Conservation (phyloP, 2,113 vertebrate species). For the Nanorana parkeri region DNA sequence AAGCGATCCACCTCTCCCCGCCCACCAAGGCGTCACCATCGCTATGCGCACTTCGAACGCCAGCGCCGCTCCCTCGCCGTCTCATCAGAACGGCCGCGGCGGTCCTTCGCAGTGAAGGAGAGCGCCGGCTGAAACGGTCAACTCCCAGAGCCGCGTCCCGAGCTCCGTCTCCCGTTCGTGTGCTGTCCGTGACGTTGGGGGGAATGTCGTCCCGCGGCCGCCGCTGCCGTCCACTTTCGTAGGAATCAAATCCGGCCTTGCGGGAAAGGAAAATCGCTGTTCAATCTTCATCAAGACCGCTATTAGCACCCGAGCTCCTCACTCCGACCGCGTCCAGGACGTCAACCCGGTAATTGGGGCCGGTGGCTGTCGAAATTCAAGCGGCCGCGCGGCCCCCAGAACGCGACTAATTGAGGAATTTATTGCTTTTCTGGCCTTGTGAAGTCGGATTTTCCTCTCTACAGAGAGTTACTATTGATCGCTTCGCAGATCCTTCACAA, state of each 20-base stretch:
- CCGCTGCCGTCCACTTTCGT: constrained; percentile 60
- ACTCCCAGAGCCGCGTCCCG: neutral
- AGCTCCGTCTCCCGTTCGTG: neutral
- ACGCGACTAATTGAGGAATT: constrained; percentile 50
- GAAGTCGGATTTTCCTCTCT: constrained; percentile 48
- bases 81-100: constrained; percentile 58
- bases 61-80: constrained; percentile 64
- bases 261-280: constrained; percentile 62
- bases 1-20: constrained; percentile 54
- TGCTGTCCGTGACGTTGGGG: neutral
- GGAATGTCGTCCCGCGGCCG: constrained; percentile 58
- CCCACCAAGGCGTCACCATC: constrained; percentile 64
- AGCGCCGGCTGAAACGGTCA: neutral
- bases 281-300: constrained; percentile 68
- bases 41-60: constrained; percentile 61
- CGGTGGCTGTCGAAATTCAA: constrained; percentile 52
- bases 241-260: constrained; percentile 62
- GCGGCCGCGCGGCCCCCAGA: constrained; percentile 20
- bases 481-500: too few relatives aligned
- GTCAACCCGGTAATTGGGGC: constrained; percentile 59
- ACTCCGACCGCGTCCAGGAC: constrained; percentile 41
- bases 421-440: constrained; percentile 53
- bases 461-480: neutral
- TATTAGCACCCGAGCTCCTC: constrained; percentile 69
- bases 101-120: constrained; percentile 62